phyloP scores from a whole-genome alignment of 2,113 vertebrate species.

The Ancistrus triradiatus region DNA sequence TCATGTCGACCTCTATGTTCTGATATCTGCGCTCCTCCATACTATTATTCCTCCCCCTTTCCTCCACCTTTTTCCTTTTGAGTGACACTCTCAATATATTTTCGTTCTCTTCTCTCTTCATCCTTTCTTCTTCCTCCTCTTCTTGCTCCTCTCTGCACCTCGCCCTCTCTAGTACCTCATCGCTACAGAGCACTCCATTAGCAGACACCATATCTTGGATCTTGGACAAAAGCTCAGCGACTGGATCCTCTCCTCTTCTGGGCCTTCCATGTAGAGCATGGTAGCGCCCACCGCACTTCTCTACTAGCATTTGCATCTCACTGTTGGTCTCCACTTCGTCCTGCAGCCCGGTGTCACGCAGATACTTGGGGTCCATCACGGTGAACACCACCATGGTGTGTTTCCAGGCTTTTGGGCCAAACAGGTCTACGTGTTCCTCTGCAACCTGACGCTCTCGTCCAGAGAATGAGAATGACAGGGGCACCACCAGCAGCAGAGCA shows the following conservation, averaged over 20 bases:
- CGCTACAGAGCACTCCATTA: conserved; percentile 36
- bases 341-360: conserved; percentile 20
- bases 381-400: conserved; percentile 44
- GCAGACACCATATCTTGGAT: conserved; percentile 28
- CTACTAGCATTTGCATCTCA: conserved; percentile 34
- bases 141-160: conserved; percentile 35
- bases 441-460: conserved; percentile 9
- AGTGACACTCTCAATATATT: too few relatives aligned
- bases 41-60: too few relatives aligned
- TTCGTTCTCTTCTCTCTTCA: conserved; percentile 13
- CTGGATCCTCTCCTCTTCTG: conserved; percentile 23
- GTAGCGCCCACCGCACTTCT: conserved; percentile 34
- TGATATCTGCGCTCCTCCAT: too few relatives aligned
- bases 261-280: conserved; percentile 27
- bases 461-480: conserved; percentile 41
- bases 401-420: conserved; percentile 40
- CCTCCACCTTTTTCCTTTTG: too few relatives aligned
- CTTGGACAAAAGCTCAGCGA: conserved; percentile 37
- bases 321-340: conserved; percentile 37
- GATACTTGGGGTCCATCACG: conserved; percentile 19
- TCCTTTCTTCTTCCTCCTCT: conserved; percentile 29
- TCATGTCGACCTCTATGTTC: too few relatives aligned
- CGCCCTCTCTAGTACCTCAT: conserved; percentile 31
- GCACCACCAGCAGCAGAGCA: conserved; percentile 41
- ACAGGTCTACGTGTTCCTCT: conserved; percentile 42